Evolutionary conservation across 2,888 invertebrate species (phyloP), one percentile per base, ranked within the genome.

Genomic region (Linyphia triangularis): DNA sequence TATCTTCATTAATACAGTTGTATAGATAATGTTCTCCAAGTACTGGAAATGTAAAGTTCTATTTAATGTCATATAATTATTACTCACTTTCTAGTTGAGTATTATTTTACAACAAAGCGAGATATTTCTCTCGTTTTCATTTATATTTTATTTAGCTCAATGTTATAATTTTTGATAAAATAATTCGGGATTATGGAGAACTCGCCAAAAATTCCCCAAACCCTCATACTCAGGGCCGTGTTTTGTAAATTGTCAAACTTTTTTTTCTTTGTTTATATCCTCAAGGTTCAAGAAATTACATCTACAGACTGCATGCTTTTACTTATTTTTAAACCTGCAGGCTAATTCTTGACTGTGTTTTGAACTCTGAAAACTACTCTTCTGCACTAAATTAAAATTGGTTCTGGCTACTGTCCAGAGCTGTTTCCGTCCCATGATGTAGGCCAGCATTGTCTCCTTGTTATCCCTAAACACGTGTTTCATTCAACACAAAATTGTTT

Each of bases 381-480:
- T 75, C 72, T 51, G 59, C 24, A 84, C 84, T 84, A 84, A 84
- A 84, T 84, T 83, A 75, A 84, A 84, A 69, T 67, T 37, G 30
- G 19, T 19, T 22, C 57, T 84, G 84, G 84, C 84, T 37, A 7
- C 16, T 59, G 59, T 59, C 84, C 84, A 84, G 37, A 72, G 26
- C 43, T 28, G 33, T 22, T 72, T 82, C 26, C 40, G 37, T 70
- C 59, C 16, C 33, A 9, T 72, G 37, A 81, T 33, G 28, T 73
- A 28, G 51, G 40, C 26, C 43, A 59, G 57, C 40, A 51, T 51
- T 30, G 70, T 26, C 57, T 28, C 43, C 72, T 37, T 40, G 70
- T 37, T 33, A 59, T 37, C 33, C 69, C 26, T 70, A 70, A 70
- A 37, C 69, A 69, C 59, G 70, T 77, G 40, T 81, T 81, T 24